A percentile compares a stretch with the other conserved stretches of the same genome.
These are phyloP conservation scores for Peromyscus polionotus DNA, from an alignment of 2,113 vertebrate species.

Conservation along the genomic window DNA sequence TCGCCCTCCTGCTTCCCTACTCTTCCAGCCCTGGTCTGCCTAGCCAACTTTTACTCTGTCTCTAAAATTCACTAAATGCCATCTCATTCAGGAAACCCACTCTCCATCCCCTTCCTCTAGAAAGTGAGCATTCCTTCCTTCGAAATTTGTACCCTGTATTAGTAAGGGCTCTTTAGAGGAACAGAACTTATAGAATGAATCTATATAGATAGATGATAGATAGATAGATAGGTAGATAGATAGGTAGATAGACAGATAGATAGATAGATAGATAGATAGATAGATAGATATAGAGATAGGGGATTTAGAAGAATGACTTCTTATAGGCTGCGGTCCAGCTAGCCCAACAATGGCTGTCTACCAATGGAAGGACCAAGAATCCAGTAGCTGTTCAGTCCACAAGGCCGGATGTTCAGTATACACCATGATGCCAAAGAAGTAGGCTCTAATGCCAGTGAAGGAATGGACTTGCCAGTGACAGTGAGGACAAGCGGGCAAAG, in stretches of 20 bases:
- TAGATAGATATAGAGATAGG: no score
- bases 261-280: no score
- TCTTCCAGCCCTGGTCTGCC: background rate
- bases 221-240: no score
- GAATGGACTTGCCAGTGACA: no score
- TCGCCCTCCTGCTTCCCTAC: background rate
- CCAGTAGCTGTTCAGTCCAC: background rate
- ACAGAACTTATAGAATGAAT: background rate
- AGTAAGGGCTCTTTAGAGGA: background rate
- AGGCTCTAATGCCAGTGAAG: background rate
- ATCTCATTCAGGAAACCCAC: background rate
- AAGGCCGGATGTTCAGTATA: background rate
- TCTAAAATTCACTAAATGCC: background rate
- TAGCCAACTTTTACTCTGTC: background rate
- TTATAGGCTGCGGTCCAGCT: no score
- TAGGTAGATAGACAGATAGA: no score
- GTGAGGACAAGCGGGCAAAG: no score
- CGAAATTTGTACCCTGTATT: background rate
- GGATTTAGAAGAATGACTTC: no score
- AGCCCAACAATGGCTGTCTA: no score
- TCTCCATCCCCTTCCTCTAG: background rate
- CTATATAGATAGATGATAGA: no score
- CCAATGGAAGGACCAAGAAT: background rate
- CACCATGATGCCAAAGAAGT: background rate
- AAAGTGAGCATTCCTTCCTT: background rate